Conservation (phyloP, 2,797 vertebrate genomes). For the Gallinago solitaria region DNA sequence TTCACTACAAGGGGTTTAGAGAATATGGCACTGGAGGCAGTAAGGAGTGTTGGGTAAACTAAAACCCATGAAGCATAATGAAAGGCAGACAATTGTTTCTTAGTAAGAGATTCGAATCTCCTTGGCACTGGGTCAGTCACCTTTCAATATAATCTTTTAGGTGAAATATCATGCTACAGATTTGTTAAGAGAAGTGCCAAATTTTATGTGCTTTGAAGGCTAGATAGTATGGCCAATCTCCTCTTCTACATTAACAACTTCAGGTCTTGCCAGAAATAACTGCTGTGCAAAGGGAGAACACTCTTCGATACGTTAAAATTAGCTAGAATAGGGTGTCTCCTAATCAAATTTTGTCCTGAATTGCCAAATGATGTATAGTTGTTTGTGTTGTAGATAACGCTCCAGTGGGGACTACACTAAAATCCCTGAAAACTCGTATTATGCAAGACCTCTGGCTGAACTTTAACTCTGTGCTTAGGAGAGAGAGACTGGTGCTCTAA, state of each 20-base stretch:
- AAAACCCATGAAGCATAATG: not conserved
- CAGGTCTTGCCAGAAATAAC: constrained; percentile 46
- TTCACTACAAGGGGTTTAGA: not conserved
- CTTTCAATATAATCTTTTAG: not conserved
- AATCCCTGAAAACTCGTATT: constrained; percentile 76
- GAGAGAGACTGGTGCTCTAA: constrained; percentile 54
- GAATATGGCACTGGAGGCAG: not conserved
- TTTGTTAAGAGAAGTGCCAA: constrained; percentile 24
- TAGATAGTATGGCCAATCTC: not conserved
- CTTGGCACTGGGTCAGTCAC: not conserved
- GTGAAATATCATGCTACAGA: not conserved
- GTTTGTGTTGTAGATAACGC: constrained; percentile 73
- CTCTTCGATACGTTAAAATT: constrained; percentile 18
- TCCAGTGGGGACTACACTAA: constrained; percentile 72
- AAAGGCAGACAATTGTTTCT: constrained; percentile 1
- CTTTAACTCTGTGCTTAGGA: constrained; percentile 67
- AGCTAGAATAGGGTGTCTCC: constrained; percentile 60
- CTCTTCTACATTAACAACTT: constrained; percentile 1
- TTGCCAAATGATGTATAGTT: constrained; percentile 72
- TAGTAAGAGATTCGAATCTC: not conserved
- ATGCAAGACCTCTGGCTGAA: constrained; percentile 79
- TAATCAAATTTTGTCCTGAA: constrained; percentile 61
- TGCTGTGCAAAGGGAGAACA: constrained; percentile 2
- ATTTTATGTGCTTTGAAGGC: not conserved
- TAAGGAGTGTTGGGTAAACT: not conserved